Conservation (phyloP, 2,797 vertebrate genomes). For the Lithobates sylvaticus region DNA sequence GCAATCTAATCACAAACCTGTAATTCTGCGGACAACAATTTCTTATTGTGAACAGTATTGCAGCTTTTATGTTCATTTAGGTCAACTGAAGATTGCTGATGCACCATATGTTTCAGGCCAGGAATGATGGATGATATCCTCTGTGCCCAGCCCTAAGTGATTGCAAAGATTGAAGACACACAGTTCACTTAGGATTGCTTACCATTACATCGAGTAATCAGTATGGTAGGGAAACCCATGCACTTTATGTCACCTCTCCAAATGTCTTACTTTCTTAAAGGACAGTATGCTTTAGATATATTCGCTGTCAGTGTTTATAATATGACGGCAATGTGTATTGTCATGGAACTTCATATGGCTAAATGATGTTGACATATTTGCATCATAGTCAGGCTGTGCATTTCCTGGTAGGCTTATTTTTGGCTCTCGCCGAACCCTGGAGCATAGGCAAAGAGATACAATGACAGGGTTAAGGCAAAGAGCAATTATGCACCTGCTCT, state of each 20-base stretch:
- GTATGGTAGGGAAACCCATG: conserved; percentile 79
- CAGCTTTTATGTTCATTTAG: conserved; percentile 78
- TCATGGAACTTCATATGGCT: background rate
- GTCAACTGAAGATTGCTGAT: conserved; percentile 85
- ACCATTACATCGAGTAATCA: conserved; percentile 88
- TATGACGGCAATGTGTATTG: background rate
- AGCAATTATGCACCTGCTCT: background rate
- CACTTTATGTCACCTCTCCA: conserved; percentile 72
- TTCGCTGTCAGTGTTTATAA: background rate
- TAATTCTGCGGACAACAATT: conserved; percentile 81
- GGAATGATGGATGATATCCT: conserved; percentile 90
- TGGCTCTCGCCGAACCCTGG: conserved; percentile 24
- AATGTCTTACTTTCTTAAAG: conserved; percentile 68
- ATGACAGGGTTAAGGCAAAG: conserved; percentile 67
- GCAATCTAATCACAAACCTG: conserved; percentile 82
- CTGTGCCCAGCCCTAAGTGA: conserved; percentile 91
- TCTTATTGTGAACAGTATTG: conserved; percentile 77
- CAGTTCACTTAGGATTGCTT: conserved; percentile 92
- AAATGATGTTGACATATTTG: background rate
- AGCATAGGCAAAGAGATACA: conserved; percentile 69
- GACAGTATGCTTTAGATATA: conserved; percentile 56
- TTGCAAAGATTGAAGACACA: conserved; percentile 92
- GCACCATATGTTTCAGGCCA: conserved; percentile 83
- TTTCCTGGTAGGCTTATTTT: background rate
- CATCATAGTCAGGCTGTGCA: background rate